Base-by-base conservation (phyloP, 2,888 invertebrate genomes). In the Magallana nippona region DNA sequence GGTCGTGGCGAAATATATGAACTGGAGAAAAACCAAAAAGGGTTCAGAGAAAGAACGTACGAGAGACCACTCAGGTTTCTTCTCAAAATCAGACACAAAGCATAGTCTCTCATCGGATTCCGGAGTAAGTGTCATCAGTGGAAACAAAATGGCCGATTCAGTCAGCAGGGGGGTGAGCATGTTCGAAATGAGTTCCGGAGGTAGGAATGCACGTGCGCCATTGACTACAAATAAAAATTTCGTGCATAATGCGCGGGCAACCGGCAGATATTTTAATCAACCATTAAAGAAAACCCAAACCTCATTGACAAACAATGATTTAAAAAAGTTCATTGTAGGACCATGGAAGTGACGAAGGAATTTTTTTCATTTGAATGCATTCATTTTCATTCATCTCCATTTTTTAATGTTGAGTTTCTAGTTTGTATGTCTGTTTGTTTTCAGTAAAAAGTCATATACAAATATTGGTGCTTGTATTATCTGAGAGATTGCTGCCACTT, bases 311-410 rank as follows among this genome's bases (percentile, higher is more conserved):
- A 55, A 78, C 17, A 57, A 57, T 22, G 56, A 57, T 79, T 27
- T 56, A 11, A 55, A 56, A 79, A 2, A 79, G 17, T 79, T 79
- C 22, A 79, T 79, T 13, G 13, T 79, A 3, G 57, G 57, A 8
- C 79, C 79, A 19, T 79, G 79, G 79, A 79, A 79, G 57, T 79
- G 22, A 79, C 19, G 1, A 19, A 55, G 17, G 17, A 60, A 17
- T 60, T 5, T 10, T n/a, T 10, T 3, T 60, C 55, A 15, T 44
- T 55, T 55, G 5, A 79, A 44, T 44, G 0, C 44, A 44, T 44
- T 8, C 44, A 44, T 44, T 8, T 44, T 8, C 44, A 44, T 44
- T 44, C 8, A 44, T 8, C 3, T 44, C 8, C 44, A 44, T 44
- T 44, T 44, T 44, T 44, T 44, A 44, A 44, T 44, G 44, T 44